These are phyloP conservation scores for Cephus runcator DNA, from an alignment of 2,888 invertebrate species.

Conservation along the genomic window DNA sequence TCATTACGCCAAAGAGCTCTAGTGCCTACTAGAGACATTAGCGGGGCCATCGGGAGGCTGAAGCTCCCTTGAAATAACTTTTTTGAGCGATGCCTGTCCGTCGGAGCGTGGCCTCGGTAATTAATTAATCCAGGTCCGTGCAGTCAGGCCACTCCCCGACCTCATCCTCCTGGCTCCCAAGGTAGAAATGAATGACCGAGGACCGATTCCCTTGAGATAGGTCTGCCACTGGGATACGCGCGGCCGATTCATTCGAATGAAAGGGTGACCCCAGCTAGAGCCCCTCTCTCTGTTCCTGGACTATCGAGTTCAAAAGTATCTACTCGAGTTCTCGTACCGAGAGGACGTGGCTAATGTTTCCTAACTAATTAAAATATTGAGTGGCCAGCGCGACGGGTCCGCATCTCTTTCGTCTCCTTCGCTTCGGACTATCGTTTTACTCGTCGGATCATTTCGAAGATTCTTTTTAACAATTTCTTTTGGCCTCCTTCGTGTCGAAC, in stretches of 20 bases:
- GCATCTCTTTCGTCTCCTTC: neutral
- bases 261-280: neutral
- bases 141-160: neutral
- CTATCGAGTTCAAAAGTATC: neutral
- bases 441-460: neutral
- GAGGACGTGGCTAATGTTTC: neutral
- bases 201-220: neutral
- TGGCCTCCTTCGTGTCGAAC: neutral
- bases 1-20: neutral
- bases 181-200: neutral
- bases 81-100: neutral
- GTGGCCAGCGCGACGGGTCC: neutral
- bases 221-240: neutral
- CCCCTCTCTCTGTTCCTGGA: neutral
- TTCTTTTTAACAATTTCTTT: neutral
- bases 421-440: neutral
- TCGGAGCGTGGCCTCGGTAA: neutral
- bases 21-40: neutral
- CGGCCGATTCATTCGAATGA: neutral
- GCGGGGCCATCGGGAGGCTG: neutral
- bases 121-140: slow-evolving; percentile 15
- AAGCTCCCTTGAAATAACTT: neutral
- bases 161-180: neutral
- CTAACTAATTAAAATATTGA: neutral
- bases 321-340: neutral